phyloP scores from a whole-genome alignment of 2,113 vertebrate species.

The Notarius lentiginosus region DNA sequence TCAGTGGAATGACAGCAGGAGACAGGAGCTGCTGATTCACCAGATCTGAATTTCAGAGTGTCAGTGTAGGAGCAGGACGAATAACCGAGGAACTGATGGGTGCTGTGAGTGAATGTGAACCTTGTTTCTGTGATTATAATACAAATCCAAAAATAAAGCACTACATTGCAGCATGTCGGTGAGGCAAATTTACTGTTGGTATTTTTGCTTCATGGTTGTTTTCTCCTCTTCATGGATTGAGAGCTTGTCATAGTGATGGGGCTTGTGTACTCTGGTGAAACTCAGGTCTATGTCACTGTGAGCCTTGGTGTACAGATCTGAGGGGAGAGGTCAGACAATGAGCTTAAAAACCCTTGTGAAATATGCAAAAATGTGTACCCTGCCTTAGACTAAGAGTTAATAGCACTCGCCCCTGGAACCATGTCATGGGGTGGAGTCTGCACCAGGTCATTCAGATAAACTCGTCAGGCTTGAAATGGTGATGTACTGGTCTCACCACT shows the following conservation, averaged over 20 bases:
- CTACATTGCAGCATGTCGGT: neutral
- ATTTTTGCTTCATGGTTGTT: neutral
- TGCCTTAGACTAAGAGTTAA: neutral
- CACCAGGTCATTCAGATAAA: neutral
- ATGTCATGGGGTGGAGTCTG: neutral
- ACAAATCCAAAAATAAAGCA: neutral
- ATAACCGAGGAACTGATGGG: neutral
- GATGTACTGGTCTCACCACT: neutral
- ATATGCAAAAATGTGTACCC: neutral
- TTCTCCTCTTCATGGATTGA: neutral
- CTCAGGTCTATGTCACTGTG: neutral
- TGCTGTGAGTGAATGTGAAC: neutral
- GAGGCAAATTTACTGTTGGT: neutral
- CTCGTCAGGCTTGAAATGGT: neutral
- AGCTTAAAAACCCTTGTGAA: neutral
- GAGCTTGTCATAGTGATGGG: neutral
- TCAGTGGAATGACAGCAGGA: slow-evolving; percentile 32
- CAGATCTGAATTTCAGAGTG: slow-evolving; percentile 12
- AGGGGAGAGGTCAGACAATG: neutral
- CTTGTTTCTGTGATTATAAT: neutral
- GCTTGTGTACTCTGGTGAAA: neutral
- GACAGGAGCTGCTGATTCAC: slow-evolving; percentile 27
- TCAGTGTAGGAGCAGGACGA: neutral
- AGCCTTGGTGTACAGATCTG: too few relatives aligned
- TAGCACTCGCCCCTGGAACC: neutral